These are phyloP conservation scores for Griposia aprilina DNA, from an alignment of 2,888 invertebrate species.

Conservation along the genomic window DNA sequence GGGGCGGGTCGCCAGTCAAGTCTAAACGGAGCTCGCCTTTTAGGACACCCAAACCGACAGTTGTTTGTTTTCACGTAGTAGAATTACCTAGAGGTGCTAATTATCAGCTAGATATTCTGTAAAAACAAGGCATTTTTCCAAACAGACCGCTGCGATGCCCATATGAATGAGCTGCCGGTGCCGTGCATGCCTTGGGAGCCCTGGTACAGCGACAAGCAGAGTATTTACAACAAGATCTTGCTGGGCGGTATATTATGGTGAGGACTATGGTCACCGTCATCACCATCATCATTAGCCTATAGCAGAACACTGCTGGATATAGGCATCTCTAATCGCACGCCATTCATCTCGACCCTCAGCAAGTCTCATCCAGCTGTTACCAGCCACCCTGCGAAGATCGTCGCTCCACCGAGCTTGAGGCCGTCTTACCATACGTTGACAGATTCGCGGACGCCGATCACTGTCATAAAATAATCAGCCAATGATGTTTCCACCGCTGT, in stretches of 20 bases:
- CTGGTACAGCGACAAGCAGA: constrained; percentile 91
- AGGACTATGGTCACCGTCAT: constrained; percentile 28
- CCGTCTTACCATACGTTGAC: background rate
- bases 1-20: background rate
- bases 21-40: background rate
- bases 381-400: background rate
- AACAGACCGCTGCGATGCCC: constrained; percentile 81
- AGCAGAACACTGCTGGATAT: no score
- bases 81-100: background rate
- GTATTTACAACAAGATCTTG: constrained; percentile 78
- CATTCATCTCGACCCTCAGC: background rate
- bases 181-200: constrained; percentile 94
- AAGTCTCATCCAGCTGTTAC: background rate
- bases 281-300: background rate
- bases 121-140: background rate
- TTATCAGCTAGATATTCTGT: background rate
- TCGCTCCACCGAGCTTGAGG: background rate
- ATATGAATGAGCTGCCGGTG: constrained; percentile 94
- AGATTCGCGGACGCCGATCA: background rate
- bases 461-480: background rate
- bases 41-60: background rate
- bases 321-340: background rate
- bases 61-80: background rate
- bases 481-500: background rate
- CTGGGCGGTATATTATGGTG: constrained; percentile 78